phyloP scores from a whole-genome alignment of 2,797 vertebrate genomes.

The Sebastes steindachneri region DNA sequence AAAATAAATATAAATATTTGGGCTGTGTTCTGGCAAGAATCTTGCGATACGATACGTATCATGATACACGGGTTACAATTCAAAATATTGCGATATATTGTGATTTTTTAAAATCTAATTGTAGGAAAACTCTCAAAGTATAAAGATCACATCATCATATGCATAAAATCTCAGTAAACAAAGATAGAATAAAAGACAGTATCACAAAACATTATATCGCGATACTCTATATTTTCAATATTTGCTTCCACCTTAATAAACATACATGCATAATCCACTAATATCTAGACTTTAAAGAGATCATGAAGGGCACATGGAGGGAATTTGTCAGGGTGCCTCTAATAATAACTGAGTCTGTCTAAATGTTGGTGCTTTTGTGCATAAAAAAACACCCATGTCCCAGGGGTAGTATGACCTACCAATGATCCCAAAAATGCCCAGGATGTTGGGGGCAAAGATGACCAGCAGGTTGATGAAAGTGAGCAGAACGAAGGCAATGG shows the following conservation, averaged over 20 bases:
- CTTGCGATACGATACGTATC: no score
- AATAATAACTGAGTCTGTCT: background rate
- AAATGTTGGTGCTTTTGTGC: background rate
- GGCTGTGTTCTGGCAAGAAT: no score
- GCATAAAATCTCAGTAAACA: no score
- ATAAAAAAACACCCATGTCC: background rate
- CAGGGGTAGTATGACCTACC: constrained; percentile 81
- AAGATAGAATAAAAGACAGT: no score
- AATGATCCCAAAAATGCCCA: constrained; percentile 96
- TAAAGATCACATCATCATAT: no score
- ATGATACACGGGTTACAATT: no score
- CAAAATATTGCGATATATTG: no score
- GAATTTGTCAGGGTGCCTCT: background rate
- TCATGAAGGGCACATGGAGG: background rate
- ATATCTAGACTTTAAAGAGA: background rate
- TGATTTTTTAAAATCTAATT: no score
- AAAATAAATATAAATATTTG: background rate
- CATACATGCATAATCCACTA: background rate
- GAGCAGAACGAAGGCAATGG: constrained; percentile 89
- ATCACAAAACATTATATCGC: no score
- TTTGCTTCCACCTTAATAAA: no score
- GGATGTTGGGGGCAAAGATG: constrained; percentile 96
- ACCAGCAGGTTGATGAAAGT: constrained; percentile 93
- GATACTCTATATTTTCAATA: no score
- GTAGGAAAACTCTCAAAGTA: no score